Base-by-base conservation (phyloP, 2,888 invertebrate species). In the Cremastinae sp. region DNA sequence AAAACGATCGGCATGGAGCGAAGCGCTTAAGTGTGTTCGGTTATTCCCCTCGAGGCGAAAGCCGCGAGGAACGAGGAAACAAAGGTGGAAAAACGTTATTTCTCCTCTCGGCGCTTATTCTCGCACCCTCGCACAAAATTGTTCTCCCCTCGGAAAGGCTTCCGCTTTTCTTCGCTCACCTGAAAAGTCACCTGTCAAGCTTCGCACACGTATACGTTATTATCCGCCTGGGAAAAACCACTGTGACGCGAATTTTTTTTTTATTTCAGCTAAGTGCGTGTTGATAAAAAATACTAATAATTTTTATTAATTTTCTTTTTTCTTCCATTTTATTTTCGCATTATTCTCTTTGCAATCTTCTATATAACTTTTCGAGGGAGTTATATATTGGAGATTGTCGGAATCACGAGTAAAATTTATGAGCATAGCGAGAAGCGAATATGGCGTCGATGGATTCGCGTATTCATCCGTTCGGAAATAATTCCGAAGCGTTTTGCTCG, bases 201-300 rank as follows among this genome's bases (percentile, higher is more conserved):
- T 86, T 86, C 86, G 79, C 86, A 86, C 86, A 86, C 86, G 85
- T 86, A 83, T 84, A n/a, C n/a, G n/a, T n/a, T n/a, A 86, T 86
- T 86, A 85, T 85, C 84, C 82, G 78, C 79, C 79, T 82, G 82
- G 82, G 28, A 51, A 28, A n/a, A 49, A 22, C 8, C 49, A 20
- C 20, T 41, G 18, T 53, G 16, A 53, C 43, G 22, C 38, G 12
- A 16, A 36, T 41, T 8, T 58, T 12, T n/a, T 7, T n/a, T n/a
- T n/a, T n/a, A n/a, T n/a, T n/a, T n/a, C n/a, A n/a, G n/a, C n/a
- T n/a, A n/a, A n/a, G n/a, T n/a, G n/a, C n/a, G n/a, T 22, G 8
- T 51, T 14, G 1, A 22, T 2, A 9, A 14, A 14, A 3, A 12
- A 12, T n/a, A n/a, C 38, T 43, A 41, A 58, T 20, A 8, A 7